A percentile compares a stretch with the other conserved stretches of the same genome.
phyloP scores from a whole-genome alignment of 2,888 invertebrate genomes.

The Ornithoptera priamus region DNA sequence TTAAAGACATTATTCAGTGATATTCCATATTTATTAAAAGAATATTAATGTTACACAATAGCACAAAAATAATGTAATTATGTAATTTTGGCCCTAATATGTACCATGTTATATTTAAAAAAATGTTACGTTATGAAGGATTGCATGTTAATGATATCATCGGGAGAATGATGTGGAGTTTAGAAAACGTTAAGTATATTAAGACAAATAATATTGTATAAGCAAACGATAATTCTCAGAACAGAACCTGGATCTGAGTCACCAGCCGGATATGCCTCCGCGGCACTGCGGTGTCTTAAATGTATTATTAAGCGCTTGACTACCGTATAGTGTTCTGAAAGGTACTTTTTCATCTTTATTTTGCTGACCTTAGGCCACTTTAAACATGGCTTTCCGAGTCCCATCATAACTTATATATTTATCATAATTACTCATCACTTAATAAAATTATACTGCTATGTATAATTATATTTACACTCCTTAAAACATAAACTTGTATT shows the following conservation, averaged over 20 bases:
- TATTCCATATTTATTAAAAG: too few species aligned
- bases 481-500: too few species aligned
- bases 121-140: not conserved
- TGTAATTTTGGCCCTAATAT: too few species aligned
- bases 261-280: not conserved
- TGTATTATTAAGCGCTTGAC: not conserved
- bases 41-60: too few species aligned
- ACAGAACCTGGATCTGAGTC: slow-evolving; percentile 2
- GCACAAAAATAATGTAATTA: too few species aligned
- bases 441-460: too few species aligned
- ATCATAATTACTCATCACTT: too few species aligned
- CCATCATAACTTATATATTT: too few species aligned
- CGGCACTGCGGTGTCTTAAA: not conserved
- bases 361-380: too few species aligned
- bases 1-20: too few species aligned
- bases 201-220: not conserved
- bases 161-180: not conserved
- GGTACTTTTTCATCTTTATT: not conserved
- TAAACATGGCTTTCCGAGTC: too few species aligned
- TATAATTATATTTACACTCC: too few species aligned
- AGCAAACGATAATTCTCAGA: not conserved
- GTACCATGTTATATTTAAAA: not conserved
- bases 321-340: not conserved
- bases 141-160: not conserved
- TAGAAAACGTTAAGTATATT: not conserved